Base-by-base conservation (phyloP, 1,140 invertebrate genomes). In the Meloidogyne exigua region DNA sequence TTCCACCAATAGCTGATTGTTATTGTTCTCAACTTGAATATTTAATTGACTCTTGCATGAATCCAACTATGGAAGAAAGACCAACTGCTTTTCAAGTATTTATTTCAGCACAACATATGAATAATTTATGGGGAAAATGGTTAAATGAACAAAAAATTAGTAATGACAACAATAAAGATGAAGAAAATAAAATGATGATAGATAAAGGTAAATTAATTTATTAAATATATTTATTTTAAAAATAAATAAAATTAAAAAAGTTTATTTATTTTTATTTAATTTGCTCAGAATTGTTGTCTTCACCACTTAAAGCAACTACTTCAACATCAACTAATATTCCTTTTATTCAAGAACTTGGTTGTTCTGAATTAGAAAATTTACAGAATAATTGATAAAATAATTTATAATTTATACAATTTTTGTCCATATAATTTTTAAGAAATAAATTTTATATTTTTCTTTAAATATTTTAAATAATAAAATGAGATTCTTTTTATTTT, bases 1-100 rank as follows among this genome's bases (percentile, higher is more conserved):
- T 36, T 39, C 77, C 77, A 23, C 77, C 77, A 23, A 62, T 78
- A 12, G 66, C 77, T n/a, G 64, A 69, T 28, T 10, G 67, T 66
- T 78, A 72, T 65, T 70, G 3, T 63, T 1, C 15, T 9, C 76
- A 79, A 39, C 15, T 77, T 11, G 23, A 26, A 25, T 18, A 57
- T 63, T 65, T 76, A 36, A 62, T 72, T 2, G 64, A 76, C 18
- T n/a, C 44, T 9, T 76, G 75, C 21, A 26, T 76, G 44, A 12
- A 23, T 64, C 65, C 75, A n/a, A 28, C 1, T 18, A 18, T 18
- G 15, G 18, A 66, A 18, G 39, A 28, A 63, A 28, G 73, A 5
- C 73, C 73, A 25, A 75, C 2, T 26, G 73, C 73, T 11, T 39
- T 1, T 12, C 2, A 32, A n/a, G 44, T 68, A 2, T 12, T 44